Base-by-base conservation (phyloP, 1,140 invertebrate species). In the Diabrotica virgifera region DNA sequence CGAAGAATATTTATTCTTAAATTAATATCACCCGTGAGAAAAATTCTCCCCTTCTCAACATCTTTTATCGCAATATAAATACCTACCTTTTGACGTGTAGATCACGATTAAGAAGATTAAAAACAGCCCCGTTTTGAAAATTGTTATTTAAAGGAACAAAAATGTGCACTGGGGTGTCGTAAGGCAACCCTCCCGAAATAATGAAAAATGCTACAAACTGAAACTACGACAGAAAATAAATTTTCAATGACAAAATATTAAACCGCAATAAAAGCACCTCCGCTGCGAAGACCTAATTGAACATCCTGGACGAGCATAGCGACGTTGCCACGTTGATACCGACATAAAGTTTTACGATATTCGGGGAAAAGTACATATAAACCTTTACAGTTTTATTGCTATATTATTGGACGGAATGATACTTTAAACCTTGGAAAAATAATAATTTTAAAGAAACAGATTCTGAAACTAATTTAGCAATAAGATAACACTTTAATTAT, bases 191-290 rank as follows among this genome's bases (percentile, higher is more conserved):
- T 46, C 40, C n/a, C 40, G 40, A 46, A 46, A 46, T 46, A 46
- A 46, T 46, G 40, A 46, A 46, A 46, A 46, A 46, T 46, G 40
- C 40, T 5, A n/a, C 40, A 46, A 46, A 46, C 40, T 46, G n/a
- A 46, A 46, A 46, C 40, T 46, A 46, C 40, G 40, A 46, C 40
- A n/a, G 40, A 46, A 46, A 46, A 58, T 55, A 62, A 63, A 58
- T 63, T 63, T 57, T 46, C 62, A 51, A 50, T 52, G 62, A 57
- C 53, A 63, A 63, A 50, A 57, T 58, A 58, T 57, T 63, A 63
- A 57, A 50, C 37, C 38, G 11, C 62, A 58, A 58, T 63, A 57
- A 57, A 58, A 63, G 53, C 62, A 50, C 62, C 61, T 63, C 38
- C 54, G 37, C 13, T 24, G 14, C 38, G 40, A 58, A 52, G 11